phyloP scores from a whole-genome alignment of 2,797 vertebrate genomes.

The Mormyrus proboscirostris region DNA sequence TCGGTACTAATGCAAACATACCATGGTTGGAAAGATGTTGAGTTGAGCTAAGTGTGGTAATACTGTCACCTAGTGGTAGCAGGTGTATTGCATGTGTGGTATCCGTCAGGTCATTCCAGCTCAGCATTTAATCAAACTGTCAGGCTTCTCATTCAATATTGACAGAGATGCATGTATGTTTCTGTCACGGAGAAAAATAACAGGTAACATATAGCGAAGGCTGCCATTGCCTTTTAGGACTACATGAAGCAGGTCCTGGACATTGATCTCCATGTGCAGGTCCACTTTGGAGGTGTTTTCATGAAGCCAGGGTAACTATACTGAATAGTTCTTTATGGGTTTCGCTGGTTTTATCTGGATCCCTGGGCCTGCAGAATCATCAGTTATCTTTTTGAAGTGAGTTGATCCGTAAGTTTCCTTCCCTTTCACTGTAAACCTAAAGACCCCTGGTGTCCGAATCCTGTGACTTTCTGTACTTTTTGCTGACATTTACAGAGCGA shows the following conservation, averaged over 20 bases:
- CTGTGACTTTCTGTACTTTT: background rate
- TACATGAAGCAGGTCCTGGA: constrained; percentile 83
- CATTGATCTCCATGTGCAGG: no score
- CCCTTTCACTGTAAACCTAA: background rate
- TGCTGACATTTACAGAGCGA: background rate
- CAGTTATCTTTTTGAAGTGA: no score
- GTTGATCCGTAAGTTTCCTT: no score
- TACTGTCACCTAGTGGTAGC: background rate
- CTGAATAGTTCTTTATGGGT: background rate
- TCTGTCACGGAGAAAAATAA: background rate
- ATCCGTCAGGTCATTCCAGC: no score
- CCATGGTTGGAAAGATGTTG: background rate
- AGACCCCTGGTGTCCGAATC: background rate
- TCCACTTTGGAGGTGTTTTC: no score
- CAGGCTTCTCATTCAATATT: background rate
- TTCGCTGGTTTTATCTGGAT: background rate
- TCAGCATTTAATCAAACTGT: no score
- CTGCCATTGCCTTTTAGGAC: constrained; percentile 61
- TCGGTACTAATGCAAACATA: background rate
- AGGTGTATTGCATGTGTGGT: no score
- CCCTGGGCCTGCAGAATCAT: background rate
- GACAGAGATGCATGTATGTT: background rate
- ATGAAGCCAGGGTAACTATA: background rate
- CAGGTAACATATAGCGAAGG: background rate
- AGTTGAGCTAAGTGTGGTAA: background rate